Base-by-base conservation (phyloP, 53 echinoderm and acorn worm genomes). In the Paracentrotus lividus region DNA sequence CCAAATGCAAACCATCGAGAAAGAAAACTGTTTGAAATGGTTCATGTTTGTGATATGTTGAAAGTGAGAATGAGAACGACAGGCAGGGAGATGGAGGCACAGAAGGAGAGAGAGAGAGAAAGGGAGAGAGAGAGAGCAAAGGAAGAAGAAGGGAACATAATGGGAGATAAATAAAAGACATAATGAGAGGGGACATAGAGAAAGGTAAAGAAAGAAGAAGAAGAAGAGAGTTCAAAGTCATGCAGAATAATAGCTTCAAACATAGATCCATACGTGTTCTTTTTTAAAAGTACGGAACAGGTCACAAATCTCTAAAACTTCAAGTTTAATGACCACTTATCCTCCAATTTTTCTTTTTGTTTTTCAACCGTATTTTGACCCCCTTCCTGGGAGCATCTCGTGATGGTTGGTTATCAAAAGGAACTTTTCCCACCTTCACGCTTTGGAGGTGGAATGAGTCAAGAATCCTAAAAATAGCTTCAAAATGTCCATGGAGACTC, bases 401-500 rank as follows among this genome's bases (percentile, higher is more conserved):
- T 81, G 81, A 81, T 45, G 47, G 67, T 34, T 67, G 12, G 34
- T 31, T 67, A 67, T 67, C 6, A 27, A 64, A n/a, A 69, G 69
- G 38, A 76, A 76, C 16, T 42, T 4, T 18, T 36, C 23, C 76
- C 76, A 76, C 81, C 47, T 81, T 81, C 81, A 81, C 47, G 45
- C 81, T 81, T 76, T 76, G 38, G 10, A 21, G 76, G 21, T 49
- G 44, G 26, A 44, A 13, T 81, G 81, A 81, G 47, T 81, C 81
- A 81, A 47, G 26, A 45, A 81, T 26, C 81, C 47, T 16, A 81
- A 81, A n/a, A 49, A 81, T 81, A 81, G 44, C 81, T 47, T 13
- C 81, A 40, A 40, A 45, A 47, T 27, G 44, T 24, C 81, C 47
- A 10, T 81, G 81, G 49, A 47, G 81, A 13, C 47, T 45, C 14